phyloP scores from a whole-genome alignment of 1,140 invertebrate species.

The Delia radicum region DNA sequence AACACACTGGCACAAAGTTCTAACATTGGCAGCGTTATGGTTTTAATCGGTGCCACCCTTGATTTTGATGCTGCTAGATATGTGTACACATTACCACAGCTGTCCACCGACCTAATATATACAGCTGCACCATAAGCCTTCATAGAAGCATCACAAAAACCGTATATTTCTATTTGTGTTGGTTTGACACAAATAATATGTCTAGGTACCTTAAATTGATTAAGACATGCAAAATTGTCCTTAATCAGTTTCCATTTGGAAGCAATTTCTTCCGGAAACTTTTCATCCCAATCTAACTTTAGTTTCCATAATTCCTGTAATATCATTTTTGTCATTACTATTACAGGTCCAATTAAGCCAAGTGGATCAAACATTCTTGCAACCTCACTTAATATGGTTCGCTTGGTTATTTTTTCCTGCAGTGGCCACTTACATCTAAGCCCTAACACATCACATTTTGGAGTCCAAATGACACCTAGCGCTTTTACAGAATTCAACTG shows the following conservation, averaged over 20 bases:
- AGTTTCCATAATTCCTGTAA: slow-evolving; percentile 53
- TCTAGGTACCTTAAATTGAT: neutral
- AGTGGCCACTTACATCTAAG: neutral
- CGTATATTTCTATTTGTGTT: slow-evolving; percentile 9
- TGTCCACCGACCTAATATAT: slow-evolving; percentile 18
- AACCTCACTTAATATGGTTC: slow-evolving; percentile 41
- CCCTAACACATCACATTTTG: neutral
- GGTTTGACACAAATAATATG: neutral
- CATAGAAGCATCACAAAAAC: slow-evolving; percentile 31
- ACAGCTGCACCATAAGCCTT: slow-evolving; percentile 29
- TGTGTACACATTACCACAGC: neutral
- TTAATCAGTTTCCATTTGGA: neutral
- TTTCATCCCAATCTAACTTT: slow-evolving; percentile 49
- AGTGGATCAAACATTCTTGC: slow-evolving; percentile 52
- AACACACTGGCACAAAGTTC: neutral
- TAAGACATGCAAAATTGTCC: neutral
- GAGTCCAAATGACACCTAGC: slow-evolving; percentile 14
- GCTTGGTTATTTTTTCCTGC: slow-evolving; percentile 35
- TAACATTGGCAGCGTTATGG: neutral
- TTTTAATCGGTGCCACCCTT: neutral
- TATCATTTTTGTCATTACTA: slow-evolving; percentile 50
- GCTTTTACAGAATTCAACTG: neutral
- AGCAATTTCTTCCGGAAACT: slow-evolving; percentile 20
- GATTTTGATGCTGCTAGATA: neutral
- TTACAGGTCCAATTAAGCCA: slow-evolving; percentile 50